Evolutionary conservation across 2,888 invertebrate species (phyloP).

Genomic region (Tanaodytes sp.): DNA sequence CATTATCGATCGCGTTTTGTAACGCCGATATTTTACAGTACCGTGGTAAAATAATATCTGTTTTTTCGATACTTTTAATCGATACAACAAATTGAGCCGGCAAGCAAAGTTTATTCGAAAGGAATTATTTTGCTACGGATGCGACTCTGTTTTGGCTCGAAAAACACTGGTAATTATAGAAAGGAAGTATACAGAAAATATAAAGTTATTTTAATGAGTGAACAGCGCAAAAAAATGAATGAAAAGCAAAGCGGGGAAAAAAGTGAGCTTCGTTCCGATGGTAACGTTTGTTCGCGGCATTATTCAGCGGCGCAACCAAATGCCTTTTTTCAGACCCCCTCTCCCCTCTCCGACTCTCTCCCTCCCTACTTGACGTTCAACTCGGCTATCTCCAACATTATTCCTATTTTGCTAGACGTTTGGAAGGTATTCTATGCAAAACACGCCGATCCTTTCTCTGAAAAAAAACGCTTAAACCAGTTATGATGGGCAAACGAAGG

Average conservation of each 20-base stretch:
- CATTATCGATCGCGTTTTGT: no score
- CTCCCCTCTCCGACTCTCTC: constrained; percentile 10
- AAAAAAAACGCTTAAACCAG: constrained; percentile 36
- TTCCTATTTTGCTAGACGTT: constrained; percentile 52
- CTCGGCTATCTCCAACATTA: constrained; percentile 31
- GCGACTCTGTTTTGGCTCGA: background rate
- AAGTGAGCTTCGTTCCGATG: background rate
- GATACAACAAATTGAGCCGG: no score
- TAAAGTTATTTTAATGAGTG: constrained; percentile 25
- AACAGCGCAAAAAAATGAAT: constrained; percentile 9
- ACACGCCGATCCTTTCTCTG: constrained; percentile 36
- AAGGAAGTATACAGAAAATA: constrained; percentile 3
- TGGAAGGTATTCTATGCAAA: constrained; percentile 58
- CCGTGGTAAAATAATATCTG: no score
- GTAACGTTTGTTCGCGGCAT: constrained; percentile 33
- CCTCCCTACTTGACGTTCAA: constrained; percentile 19
- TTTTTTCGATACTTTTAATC: no score
- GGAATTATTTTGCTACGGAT: no score
- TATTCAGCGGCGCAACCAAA: constrained; percentile 27
- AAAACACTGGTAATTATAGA: constrained; percentile 4
- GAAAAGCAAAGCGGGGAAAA: background rate
- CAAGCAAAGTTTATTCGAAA: no score
- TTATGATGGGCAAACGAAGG: constrained; percentile 26
- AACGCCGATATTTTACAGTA: no score
- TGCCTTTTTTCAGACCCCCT: constrained; percentile 18